phyloP scores from a whole-genome alignment of 2,113 vertebrate species.

The Connochaetes taurinus region DNA sequence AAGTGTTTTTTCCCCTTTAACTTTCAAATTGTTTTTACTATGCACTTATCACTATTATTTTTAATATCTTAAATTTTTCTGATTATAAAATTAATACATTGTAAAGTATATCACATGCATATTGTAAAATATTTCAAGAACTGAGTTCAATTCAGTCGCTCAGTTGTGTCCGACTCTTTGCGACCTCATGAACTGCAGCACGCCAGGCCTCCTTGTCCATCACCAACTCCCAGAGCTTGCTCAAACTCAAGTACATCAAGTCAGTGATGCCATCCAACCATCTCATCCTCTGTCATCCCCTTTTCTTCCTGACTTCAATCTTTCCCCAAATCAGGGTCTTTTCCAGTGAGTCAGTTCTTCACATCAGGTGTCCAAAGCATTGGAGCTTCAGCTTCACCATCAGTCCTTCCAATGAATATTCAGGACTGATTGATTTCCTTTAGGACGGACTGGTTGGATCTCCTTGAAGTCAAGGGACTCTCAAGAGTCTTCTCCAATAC shows the following conservation, averaged over 20 bases:
- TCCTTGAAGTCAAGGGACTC: not conserved
- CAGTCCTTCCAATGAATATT: not conserved
- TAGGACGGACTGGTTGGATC: not conserved
- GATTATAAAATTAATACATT: not conserved
- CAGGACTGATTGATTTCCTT: not conserved
- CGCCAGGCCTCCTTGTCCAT: not conserved
- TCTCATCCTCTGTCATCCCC: not conserved
- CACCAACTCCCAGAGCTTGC: not conserved
- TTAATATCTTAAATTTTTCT: not conserved
- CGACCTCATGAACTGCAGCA: rapidly evolving
- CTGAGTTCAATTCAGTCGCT: not conserved
- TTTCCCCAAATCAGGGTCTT: not conserved
- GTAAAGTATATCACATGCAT: not conserved
- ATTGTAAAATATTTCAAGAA: conserved; percentile 10
- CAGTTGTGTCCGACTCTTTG: not conserved
- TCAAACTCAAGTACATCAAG: not conserved
- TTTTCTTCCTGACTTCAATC: not conserved
- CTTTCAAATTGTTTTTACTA: not conserved
- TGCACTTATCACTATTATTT: not conserved
- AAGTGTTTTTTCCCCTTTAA: not conserved
- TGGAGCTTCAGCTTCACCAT: not conserved
- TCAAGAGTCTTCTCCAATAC: not conserved
- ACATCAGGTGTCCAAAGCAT: not conserved
- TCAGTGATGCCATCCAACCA: not conserved
- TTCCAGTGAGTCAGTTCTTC: not conserved